Percentiles rank a stretch among this genome's conserved stretches.
phyloP scores from a whole-genome alignment of 2,797 vertebrate genomes.

The Allobates femoralis region DNA sequence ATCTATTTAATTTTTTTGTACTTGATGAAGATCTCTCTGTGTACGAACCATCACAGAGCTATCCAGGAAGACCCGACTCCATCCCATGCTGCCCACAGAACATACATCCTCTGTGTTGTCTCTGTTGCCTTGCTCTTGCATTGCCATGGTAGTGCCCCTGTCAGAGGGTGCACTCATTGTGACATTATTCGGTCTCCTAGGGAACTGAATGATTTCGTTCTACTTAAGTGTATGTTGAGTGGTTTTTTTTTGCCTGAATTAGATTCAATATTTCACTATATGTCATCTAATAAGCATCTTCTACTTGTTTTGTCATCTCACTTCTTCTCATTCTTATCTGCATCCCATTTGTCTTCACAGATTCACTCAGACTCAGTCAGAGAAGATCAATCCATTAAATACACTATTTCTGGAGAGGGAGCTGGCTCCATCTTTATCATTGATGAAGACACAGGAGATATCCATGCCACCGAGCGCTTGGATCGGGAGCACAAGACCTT shows the following conservation, averaged over 20 bases:
- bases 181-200: conserved; percentile 15
- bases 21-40: neutral
- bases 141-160: neutral
- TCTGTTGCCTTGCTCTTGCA: neutral
- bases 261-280: neutral
- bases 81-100: neutral
- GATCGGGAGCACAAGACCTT: conserved; percentile 95
- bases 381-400: conserved; percentile 95
- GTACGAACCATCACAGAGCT: neutral
- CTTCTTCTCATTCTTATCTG: neutral
- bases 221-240: conserved; percentile 4
- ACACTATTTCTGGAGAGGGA: conserved; percentile 97
- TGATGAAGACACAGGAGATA: conserved; percentile 93
- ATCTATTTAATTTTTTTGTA: neutral
- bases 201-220: neutral
- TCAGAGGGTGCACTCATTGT: neutral
- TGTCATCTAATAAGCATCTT: neutral
- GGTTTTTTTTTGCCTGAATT: neutral
- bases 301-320: neutral
- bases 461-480: conserved; percentile 92
- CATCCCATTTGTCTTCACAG: conserved; percentile 73
- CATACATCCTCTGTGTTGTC: neutral
- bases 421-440: conserved; percentile 97
- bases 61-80: neutral
- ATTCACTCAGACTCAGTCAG: conserved; percentile 97